Percentiles rank a stretch among this genome's conserved stretches.
Conservation (phyloP, 2,888 invertebrate genomes). For the Alloplasta piceator region DNA sequence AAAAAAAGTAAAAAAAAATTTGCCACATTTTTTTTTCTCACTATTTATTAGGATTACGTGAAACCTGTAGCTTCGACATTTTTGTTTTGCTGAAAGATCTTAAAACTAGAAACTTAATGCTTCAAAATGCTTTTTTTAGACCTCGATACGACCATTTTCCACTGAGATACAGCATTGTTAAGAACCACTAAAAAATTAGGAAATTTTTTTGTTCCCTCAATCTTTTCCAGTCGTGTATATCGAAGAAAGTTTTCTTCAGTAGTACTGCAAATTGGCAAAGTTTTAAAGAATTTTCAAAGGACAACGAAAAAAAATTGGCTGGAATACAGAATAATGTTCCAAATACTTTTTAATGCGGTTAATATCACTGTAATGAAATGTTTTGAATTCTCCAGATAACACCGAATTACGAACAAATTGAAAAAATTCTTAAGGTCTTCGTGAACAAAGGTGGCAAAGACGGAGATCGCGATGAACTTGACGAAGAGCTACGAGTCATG, state of each 20-base stretch:
- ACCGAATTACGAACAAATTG: slow-evolving; percentile 83
- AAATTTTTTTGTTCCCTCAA: too few species aligned
- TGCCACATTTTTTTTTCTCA: too few species aligned
- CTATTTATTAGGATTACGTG: too few species aligned
- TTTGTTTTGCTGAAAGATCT: too few species aligned
- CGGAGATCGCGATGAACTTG: slow-evolving; percentile 81
- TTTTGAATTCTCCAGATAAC: slow-evolving; percentile 68
- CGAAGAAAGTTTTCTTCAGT: slow-evolving; percentile 36
- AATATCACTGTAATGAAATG: slow-evolving; percentile 20
- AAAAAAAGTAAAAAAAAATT: too few species aligned
- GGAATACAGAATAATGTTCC: background rate
- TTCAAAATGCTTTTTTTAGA: too few species aligned
- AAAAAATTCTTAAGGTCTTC: slow-evolving; percentile 83
- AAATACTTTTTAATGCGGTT: slow-evolving; percentile 23
- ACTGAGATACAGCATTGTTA: too few species aligned
- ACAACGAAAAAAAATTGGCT: background rate
- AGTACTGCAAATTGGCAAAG: background rate
- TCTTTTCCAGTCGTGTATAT: too few species aligned
- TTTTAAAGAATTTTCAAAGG: background rate
- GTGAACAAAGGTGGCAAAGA: slow-evolving; percentile 81
- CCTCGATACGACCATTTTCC: too few species aligned
- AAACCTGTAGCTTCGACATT: too few species aligned
- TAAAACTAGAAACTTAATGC: too few species aligned
- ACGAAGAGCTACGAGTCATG: slow-evolving; percentile 84
- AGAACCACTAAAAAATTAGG: too few species aligned